Evolutionary conservation across 2,797 vertebrate species (phyloP).

Genomic region (Fringilla coelebs): DNA sequence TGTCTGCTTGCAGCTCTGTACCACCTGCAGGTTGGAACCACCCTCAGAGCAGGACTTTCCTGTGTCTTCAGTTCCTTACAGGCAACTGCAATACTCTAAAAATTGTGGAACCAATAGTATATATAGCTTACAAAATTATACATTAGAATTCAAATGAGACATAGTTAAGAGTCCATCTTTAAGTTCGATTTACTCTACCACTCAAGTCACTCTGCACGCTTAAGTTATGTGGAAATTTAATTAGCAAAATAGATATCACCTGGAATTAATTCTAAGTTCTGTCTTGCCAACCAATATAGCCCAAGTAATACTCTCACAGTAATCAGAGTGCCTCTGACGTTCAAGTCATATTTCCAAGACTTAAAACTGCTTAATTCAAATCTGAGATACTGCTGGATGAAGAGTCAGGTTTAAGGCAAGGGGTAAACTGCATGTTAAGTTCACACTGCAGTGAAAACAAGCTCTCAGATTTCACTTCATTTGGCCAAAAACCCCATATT

Average conservation of each 20-base stretch:
- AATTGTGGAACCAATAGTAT: background rate
- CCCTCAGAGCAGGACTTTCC: background rate
- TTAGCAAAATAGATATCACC: background rate
- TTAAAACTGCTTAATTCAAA: background rate
- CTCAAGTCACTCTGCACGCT: background rate
- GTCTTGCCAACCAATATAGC: background rate
- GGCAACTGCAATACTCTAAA: background rate
- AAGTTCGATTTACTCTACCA: background rate
- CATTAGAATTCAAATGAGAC: background rate
- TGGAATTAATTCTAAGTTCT: background rate
- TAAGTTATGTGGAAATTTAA: background rate
- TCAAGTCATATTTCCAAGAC: background rate
- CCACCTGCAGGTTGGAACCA: background rate
- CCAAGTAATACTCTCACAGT: background rate
- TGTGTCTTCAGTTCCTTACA: background rate
- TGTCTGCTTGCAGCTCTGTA: background rate
- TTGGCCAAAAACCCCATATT: background rate
- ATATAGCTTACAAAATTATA: background rate
- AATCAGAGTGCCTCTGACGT: background rate
- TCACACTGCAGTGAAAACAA: slow-evolving; percentile 12
- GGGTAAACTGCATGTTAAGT: background rate
- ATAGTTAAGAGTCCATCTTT: background rate
- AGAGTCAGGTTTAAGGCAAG: background rate
- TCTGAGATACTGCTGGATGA: background rate
- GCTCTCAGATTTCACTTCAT: background rate